These are phyloP conservation scores for Sebastolobus altivelis DNA, from an alignment of 2,797 vertebrate genomes.

Conservation along the genomic window DNA sequence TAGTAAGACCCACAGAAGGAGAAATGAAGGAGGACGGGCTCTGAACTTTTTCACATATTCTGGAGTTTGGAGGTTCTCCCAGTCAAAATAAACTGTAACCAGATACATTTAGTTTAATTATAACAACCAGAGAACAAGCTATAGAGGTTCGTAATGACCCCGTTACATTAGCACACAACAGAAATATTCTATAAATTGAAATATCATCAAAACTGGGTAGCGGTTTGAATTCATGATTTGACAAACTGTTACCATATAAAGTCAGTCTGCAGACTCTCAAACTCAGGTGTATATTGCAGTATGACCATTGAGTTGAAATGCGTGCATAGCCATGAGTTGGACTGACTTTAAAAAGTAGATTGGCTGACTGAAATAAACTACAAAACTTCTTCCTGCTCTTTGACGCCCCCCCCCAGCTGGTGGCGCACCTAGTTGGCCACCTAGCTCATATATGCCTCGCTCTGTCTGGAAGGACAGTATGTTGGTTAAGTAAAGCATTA, in stretches of 20 bases:
- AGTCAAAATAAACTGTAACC: no score
- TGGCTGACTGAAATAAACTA: neutral
- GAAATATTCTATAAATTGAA: neutral
- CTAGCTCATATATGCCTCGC: neutral
- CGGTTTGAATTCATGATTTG: neutral
- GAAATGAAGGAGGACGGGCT: no score
- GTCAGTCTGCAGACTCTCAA: constrained; percentile 4
- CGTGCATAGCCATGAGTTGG: neutral
- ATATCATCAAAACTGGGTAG: neutral
- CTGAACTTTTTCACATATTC: no score
- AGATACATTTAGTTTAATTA: no score
- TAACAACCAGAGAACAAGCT: no score
- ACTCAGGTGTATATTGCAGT: neutral
- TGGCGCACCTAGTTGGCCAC: neutral
- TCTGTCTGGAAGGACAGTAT: neutral
- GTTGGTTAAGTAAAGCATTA: neutral
- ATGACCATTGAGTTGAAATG: neutral
- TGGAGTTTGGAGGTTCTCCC: no score
- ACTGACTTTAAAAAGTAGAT: neutral
- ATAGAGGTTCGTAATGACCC: no score
- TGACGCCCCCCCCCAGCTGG: neutral
- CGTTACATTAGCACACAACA: neutral
- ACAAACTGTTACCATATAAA: neutral
- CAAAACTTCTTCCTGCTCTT: no score
- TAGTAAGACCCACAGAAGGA: no score